Conservation (phyloP, 2,113 vertebrate species). For the Hemiprocne comata region DNA sequence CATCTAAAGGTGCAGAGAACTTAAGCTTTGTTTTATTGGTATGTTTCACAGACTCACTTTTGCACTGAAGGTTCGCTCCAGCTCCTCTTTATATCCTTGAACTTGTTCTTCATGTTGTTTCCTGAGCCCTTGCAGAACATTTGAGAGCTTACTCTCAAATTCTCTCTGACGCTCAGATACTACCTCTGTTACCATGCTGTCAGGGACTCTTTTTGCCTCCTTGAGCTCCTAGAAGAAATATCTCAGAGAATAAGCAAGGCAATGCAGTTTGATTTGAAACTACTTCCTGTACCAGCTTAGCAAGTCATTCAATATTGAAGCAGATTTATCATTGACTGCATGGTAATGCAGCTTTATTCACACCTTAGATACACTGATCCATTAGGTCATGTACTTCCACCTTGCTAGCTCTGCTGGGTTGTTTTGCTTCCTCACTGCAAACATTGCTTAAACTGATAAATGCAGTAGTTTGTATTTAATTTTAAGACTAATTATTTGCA, state of each 20-base stretch:
- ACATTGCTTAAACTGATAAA: not conserved
- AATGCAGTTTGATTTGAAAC: not conserved
- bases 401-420: not conserved
- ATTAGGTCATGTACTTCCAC: not conserved
- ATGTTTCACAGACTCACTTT: conserved; percentile 72
- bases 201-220: conserved; percentile 74
- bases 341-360: not conserved
- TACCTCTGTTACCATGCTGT: conserved; percentile 78
- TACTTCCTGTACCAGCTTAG: not conserved
- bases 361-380: not conserved
- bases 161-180: conserved; percentile 74
- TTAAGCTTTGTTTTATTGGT: not conserved
- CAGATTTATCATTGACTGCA: not conserved
- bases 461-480: not conserved
- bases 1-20: not conserved
- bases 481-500: not conserved
- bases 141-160: conserved; percentile 77
- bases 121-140: conserved; percentile 79
- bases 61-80: conserved; percentile 76
- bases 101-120: conserved; percentile 80
- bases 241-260: not conserved
- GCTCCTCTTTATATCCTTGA: conserved; percentile 81
- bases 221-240: conserved; percentile 73
- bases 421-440: not conserved
- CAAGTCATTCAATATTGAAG: not conserved